Base-by-base conservation (phyloP, 1,140 invertebrate species). In the Caenorhabditis remanei region DNA sequence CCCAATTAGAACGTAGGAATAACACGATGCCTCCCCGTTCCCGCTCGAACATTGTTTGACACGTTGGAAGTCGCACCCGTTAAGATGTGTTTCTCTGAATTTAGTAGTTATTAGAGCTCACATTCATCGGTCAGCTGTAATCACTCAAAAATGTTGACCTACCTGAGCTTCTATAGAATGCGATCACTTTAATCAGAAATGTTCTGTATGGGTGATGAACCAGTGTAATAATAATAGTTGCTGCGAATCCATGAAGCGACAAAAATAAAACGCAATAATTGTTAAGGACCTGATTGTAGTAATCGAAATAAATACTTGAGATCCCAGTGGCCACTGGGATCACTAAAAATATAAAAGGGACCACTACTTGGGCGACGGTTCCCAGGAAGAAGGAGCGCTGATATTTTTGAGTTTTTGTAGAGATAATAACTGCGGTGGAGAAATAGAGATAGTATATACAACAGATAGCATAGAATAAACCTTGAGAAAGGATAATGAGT, bases 391-490 rank as follows among this genome's bases (percentile, higher is more conserved):
- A 71, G 1, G 65, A 71, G 13, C 65, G 40, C n/a, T 71, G 65
- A 71, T 43, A 46, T 71, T 71, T 71, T 16, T 40, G 7, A n/a
- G 65, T 71, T 43, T 71, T 43, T 46, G 43, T 9, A 71, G 65
- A 71, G 19, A 71, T 46, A 7, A 46, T 71, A 13, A 46, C 41
- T 16, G 71, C 46, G 21, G 43, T 79, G 1, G 71, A 79, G 14
- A 48, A 50, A 24, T 79, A 79, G 8, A 79, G 19, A 24, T 79
- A 79, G 19, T 79, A 79, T 21, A 79, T 8, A 24, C 71, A 79
- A 79, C 43, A 50, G 9, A 53, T 50, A 13, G 46, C 19, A 14
- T 53, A 79, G 46, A 79, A 79, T 21, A 21, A 1, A 0, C 50
- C 21, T 50, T 79, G 46, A 79, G 5, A 46, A 13, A 79, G 6